Evolutionary conservation across 2,113 vertebrate species (phyloP), one percentile per base, ranked within the genome.

Genomic region (Trachemys scripta): DNA sequence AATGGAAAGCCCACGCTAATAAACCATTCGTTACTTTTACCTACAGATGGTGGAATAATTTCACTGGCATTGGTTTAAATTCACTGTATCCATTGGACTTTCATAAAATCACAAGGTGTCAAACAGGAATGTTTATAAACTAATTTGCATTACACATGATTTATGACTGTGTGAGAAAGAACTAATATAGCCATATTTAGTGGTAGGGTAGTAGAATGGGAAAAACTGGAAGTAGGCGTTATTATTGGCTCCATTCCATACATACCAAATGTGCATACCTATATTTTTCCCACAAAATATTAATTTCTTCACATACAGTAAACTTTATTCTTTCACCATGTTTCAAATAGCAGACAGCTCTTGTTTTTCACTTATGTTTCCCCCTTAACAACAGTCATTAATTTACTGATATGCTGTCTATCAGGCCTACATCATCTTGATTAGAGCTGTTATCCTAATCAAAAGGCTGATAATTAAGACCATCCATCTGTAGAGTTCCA

Each of bases 381-480:
- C 96, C 87, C 94, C 95, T 98, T 97, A 98, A 98, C 97, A 98
- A 97, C 90, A 98, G 97, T 97, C 97, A 98, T 98, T 99, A 99
- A 99, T 98, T 98, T 98, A 98, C 97, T 98, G 98, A 98, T 98
- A 98, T 35, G 95, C 97, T 98, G 98, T 98, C 98, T 98, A 98
- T 99, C 98, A 98, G 98, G 96, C 98, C 97, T 96, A 97, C 97
- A 98, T 98, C 98, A 97, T 98, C 98, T 98, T 99, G 99, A 99
- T 99, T 99, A 98, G 96, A 98, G 97, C 97, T 98, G 98, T 98
- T 99, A 98, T 98, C 98, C 98, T 98, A 99, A 98, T 99, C 98
- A 99, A 98, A 99, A 98, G 97, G 97, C 97, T 98, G 98, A 98
- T 98, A 99, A 99, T 99, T 98, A 98, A 98, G 98, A 98, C 98